These are phyloP conservation scores for Sebastes vulpes DNA, from an alignment of 2,797 vertebrate species.

Conservation along the genomic window DNA sequence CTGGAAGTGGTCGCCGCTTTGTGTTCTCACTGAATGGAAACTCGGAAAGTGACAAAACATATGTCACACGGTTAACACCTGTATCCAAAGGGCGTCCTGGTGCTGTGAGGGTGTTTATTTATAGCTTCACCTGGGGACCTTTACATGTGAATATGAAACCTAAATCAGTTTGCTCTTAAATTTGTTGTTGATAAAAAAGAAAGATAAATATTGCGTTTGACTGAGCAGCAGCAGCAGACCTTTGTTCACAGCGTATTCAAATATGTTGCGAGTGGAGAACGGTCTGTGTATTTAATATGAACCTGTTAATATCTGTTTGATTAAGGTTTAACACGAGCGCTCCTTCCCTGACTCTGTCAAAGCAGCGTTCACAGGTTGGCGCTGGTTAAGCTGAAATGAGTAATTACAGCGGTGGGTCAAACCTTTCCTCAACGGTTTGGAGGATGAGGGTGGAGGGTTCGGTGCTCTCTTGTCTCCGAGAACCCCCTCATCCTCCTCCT, in stretches of 20 bases:
- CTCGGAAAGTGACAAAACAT: constrained; percentile 22
- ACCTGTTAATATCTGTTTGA: constrained; percentile 62
- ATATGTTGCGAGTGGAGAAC: background rate
- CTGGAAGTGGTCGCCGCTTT: constrained; percentile 55
- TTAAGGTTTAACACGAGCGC: constrained; percentile 41
- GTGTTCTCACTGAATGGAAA: background rate
- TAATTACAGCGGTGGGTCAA: constrained; percentile 66
- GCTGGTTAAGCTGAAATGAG: constrained; percentile 37
- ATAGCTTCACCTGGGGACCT: constrained; percentile 41
- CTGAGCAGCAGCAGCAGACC: background rate
- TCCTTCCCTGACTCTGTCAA: constrained; percentile 41
- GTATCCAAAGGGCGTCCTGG: background rate
- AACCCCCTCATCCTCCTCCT: background rate
- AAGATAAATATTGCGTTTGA: background rate
- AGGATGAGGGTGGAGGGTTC: constrained; percentile 35
- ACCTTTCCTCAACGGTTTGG: constrained; percentile 19
- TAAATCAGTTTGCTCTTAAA: too few relatives aligned
- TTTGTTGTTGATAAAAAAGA: too few relatives aligned
- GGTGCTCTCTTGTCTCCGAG: constrained; percentile 43
- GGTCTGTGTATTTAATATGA: constrained; percentile 10
- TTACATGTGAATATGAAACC: background rate
- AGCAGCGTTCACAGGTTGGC: constrained; percentile 48
- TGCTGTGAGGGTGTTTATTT: background rate
- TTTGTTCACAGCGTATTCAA: constrained; percentile 4
- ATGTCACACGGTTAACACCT: constrained; percentile 55